Conservation (phyloP, 1,140 invertebrate genomes). For the fruit fly (Drosophila melanogaster) region DNA sequence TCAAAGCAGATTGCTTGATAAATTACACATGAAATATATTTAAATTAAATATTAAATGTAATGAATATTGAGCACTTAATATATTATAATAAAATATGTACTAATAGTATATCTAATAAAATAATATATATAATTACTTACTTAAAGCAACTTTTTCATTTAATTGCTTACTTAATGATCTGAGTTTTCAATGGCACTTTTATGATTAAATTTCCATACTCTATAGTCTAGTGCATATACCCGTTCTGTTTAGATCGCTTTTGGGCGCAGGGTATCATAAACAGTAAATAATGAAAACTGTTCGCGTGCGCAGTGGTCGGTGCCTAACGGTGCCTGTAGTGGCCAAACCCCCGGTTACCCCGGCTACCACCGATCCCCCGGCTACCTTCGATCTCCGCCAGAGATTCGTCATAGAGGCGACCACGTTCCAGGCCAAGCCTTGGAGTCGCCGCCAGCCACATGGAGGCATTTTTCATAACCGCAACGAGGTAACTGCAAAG, state of each 20-base stretch:
- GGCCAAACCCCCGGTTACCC: not conserved
- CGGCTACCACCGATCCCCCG: not conserved
- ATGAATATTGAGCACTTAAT: not conserved
- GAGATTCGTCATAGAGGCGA: constrained; percentile 71
- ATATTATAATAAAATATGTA: too few species aligned
- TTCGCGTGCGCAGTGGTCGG: constrained; percentile 66
- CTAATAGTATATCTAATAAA: not conserved
- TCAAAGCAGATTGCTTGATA: not conserved
- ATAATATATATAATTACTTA: not conserved
- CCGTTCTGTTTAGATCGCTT: not conserved
- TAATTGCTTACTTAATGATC: not conserved
- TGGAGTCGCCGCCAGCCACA: constrained; percentile 45
- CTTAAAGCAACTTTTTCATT: too few species aligned
- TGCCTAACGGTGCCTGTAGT: constrained; percentile 77
- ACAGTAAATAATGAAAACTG: constrained; percentile 70
- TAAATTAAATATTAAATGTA: too few species aligned
- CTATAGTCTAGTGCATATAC: not conserved
- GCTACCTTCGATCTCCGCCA: constrained; percentile 16
- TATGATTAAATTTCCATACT: too few species aligned
- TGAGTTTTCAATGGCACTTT: not conserved
- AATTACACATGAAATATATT: not conserved
- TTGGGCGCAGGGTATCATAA: constrained; percentile 39
- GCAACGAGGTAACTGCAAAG: constrained; percentile 29
- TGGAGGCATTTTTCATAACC: constrained; percentile 39
- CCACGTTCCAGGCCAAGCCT: constrained; percentile 65